Conservation (phyloP, 1,140 invertebrate genomes). For the Pogonomyrmex californicus region DNA sequence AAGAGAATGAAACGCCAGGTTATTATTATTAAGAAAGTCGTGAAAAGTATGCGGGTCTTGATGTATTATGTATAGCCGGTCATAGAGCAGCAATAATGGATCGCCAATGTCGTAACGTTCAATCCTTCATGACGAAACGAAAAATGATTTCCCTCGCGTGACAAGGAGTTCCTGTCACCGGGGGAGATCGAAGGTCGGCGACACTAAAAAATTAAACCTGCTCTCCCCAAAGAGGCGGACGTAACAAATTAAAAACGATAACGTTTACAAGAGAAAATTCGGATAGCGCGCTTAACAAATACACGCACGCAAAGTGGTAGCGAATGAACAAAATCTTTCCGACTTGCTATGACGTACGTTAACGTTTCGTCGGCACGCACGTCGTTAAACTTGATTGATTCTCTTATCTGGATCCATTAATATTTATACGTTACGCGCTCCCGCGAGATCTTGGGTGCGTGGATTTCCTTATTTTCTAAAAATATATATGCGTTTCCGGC, state of each 20-base stretch:
- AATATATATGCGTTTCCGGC: slow-evolving; percentile 24
- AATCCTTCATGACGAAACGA: slow-evolving; percentile 38
- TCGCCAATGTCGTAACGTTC: slow-evolving; percentile 40
- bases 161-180: slow-evolving; percentile 49
- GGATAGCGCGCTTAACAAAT: not conserved
- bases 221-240: not conserved
- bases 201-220: slow-evolving; percentile 58
- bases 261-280: not conserved
- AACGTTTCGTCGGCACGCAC: slow-evolving; percentile 29
- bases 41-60: slow-evolving; percentile 17
- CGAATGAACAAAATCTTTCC: not conserved
- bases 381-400: slow-evolving; percentile 50
- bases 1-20: not conserved
- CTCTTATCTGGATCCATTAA: slow-evolving; percentile 35
- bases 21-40: slow-evolving; percentile 4
- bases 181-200: slow-evolving; percentile 26
- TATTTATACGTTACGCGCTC: slow-evolving; percentile 33
- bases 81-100: slow-evolving; percentile 39
- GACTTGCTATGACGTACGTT: not conserved
- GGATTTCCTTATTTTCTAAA: slow-evolving; percentile 39
- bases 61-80: slow-evolving; percentile 24
- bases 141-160: slow-evolving; percentile 59
- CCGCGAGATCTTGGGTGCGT: slow-evolving; percentile 18
- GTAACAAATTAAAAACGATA: slow-evolving; percentile 33
- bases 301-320: not conserved